phyloP scores from a whole-genome alignment of 2,888 invertebrate species.

The Athripsodes cinereus region DNA sequence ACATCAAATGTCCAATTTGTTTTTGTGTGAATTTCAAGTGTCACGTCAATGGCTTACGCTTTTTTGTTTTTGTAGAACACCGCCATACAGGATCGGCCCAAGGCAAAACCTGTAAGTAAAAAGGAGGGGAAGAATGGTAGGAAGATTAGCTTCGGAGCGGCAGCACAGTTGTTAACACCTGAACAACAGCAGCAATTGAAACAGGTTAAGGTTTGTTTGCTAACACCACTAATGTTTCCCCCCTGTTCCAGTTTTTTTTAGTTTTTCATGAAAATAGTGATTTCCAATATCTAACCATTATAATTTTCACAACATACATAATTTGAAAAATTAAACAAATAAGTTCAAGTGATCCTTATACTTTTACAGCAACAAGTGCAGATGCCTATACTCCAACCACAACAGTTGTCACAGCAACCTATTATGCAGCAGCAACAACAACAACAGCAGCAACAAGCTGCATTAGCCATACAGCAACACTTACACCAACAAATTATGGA shows the following conservation, averaged over 20 bases:
- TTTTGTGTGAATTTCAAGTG: too few species aligned
- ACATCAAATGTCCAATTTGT: too few species aligned
- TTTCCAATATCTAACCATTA: too few species aligned
- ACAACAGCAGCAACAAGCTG: conserved; percentile 36
- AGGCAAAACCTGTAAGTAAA: conserved; percentile 74
- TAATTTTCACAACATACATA: too few species aligned
- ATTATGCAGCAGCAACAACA: conserved; percentile 22
- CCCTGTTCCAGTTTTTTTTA: too few species aligned
- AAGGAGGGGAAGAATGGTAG: conserved; percentile 71
- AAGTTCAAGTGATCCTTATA: too few species aligned
- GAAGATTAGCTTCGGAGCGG: conserved; percentile 36
- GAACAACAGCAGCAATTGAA: conserved; percentile 3
- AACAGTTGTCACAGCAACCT: conserved; percentile 32
- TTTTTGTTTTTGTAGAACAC: conserved; percentile 48
- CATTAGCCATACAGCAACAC: conserved; percentile 6
- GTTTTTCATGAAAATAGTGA: too few species aligned
- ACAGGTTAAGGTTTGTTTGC: conserved; percentile 34
- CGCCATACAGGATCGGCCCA: conserved; percentile 77
- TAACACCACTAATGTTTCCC: too few species aligned
- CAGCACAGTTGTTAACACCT: background rate
- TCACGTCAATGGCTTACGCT: background rate
- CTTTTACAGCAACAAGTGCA: conserved; percentile 34
- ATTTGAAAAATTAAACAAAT: too few species aligned
- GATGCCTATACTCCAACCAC: conserved; percentile 25
- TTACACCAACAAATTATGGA: conserved; percentile 33